A percentile compares a stretch with the other conserved stretches of the same genome.
phyloP scores from a whole-genome alignment of 1,140 invertebrate species.

The Pollicipes pollicipes region DNA sequence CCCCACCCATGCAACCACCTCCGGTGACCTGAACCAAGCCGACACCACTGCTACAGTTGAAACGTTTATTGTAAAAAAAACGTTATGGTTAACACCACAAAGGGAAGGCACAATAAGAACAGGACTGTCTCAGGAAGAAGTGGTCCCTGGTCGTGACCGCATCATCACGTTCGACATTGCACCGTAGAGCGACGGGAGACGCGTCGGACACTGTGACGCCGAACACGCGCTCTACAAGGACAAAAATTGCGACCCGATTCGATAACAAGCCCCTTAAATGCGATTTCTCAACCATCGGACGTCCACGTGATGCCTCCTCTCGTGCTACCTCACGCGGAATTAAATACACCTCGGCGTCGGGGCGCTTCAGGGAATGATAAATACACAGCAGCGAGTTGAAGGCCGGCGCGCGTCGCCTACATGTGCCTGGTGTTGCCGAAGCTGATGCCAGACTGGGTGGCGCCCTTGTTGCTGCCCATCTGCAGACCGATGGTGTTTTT shows the following conservation, averaged over 20 bases:
- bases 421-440: slow-evolving; percentile 88
- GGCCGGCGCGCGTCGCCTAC: slow-evolving; percentile 44
- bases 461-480: slow-evolving; percentile 74
- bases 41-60: too few relatives aligned
- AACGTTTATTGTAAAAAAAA: background rate
- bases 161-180: background rate
- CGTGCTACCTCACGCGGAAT: background rate
- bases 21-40: too few relatives aligned
- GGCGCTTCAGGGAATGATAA: background rate
- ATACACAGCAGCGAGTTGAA: background rate
- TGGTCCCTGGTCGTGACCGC: background rate
- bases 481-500: slow-evolving; percentile 80
- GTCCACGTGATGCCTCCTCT: background rate
- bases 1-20: too few relatives aligned
- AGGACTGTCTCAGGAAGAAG: background rate
- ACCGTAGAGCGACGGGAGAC: background rate
- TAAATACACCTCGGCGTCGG: background rate
- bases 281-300: background rate
- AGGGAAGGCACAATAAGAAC: background rate
- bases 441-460: slow-evolving; percentile 29
- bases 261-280: background rate
- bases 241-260: background rate
- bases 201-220: background rate
- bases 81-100: background rate
- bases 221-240: too few relatives aligned